These are phyloP conservation scores for Sphenopsis melanotis DNA, from an alignment of 2,797 vertebrate species.

Conservation along the genomic window DNA sequence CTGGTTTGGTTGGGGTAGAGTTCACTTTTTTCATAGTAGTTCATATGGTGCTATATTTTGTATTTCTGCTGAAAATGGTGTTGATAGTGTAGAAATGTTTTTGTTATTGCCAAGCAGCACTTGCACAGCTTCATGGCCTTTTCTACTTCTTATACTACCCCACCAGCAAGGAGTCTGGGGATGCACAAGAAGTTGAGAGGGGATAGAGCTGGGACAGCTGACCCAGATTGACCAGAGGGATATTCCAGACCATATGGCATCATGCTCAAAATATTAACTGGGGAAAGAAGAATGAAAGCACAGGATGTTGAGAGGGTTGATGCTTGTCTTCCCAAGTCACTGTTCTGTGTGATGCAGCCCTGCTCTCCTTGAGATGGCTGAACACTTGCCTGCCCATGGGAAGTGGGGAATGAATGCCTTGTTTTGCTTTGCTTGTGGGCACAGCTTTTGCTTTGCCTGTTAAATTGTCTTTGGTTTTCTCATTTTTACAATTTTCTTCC, in stretches of 20 bases:
- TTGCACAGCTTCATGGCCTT: neutral
- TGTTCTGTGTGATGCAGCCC: neutral
- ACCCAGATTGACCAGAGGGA: neutral
- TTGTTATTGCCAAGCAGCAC: neutral
- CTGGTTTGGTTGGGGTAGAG: neutral
- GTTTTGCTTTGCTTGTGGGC: neutral
- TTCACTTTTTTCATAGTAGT: neutral
- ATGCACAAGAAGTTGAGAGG: neutral
- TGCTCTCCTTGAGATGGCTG: neutral
- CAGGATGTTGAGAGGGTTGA: neutral
- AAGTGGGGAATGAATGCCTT: neutral
- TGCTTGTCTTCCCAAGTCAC: neutral
- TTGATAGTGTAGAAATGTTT: neutral
- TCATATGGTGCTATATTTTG: neutral
- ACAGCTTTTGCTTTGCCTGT: neutral
- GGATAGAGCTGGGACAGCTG: neutral
- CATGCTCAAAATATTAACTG: neutral
- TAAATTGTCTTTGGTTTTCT: neutral
- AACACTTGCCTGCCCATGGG: neutral
- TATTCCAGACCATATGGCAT: neutral
- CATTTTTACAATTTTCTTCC: neutral
- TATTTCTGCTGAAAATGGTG: neutral
- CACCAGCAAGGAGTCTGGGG: accelerated
- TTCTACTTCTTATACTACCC: neutral
- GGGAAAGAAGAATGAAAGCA: neutral